Evolutionary conservation across 2,797 vertebrate genomes (phyloP), one percentile per base, ranked within the genome.

Genomic region (Acrossocheilus fasciatus): DNA sequence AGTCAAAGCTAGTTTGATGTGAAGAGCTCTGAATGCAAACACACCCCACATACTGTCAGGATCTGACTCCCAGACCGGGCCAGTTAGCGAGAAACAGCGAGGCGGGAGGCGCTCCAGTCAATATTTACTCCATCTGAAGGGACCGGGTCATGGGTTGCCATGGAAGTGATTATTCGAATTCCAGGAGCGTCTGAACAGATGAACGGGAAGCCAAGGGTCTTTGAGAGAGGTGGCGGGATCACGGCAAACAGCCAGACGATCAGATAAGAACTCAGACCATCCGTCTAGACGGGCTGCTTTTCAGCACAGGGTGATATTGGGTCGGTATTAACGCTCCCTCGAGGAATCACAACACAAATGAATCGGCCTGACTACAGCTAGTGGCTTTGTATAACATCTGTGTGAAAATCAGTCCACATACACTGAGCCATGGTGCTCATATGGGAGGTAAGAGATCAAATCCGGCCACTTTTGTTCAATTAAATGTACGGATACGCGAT

Each of bases 101-200:
- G 90, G 89, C 86, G 89, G 90, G 92, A 94, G 92, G 87, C 39
- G 86, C 85, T 90, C 89, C 83, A 94, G 94, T 95, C 95, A 95
- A 95, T 95, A 95, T 96, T 96, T 95, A 95, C 94, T 85, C n/a
- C 91, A 83, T 34, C 87, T 76, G 86, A 90, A 77, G 90, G 84
- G 84, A 91, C 85, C 80, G 84, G 88, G 86, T 87, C 62, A 34
- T 82, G 75, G 72, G 93, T 95, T 93, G 88, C 92, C 91, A 94
- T 93, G 92, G 93, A 92, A 90, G 90, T 79, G 87, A 94, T 93
- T 92, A 92, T 89, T 88, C 90, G 90, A 94, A 95, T 96, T 95
- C 94, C 93, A 91, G 88, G 89, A 93, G 83, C 82, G 68, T 69
- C 20, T 52, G 72, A 73, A 30, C 14, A 82, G 41, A 76, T 41